phyloP scores from a whole-genome alignment of 2,888 invertebrate species.

The Portevinia maculata region DNA sequence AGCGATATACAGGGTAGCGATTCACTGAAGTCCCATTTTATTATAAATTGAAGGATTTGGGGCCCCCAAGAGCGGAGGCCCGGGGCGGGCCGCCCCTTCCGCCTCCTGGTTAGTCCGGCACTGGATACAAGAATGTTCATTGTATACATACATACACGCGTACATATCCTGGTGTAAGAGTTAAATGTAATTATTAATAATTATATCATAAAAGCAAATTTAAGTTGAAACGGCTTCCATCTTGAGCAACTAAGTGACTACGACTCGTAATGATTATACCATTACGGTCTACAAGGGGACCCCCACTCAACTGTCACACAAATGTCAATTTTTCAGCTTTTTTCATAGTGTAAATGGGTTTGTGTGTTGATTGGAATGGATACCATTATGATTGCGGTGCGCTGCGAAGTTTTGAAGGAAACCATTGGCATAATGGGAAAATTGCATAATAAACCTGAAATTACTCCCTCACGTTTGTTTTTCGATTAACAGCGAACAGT shows the following conservation, averaged over 20 bases:
- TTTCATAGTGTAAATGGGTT: not conserved
- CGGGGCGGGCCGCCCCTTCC: too few species aligned
- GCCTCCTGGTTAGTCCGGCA: too few species aligned
- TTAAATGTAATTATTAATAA: conserved; percentile 37
- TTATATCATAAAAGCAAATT: conserved; percentile 30
- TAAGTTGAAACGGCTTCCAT: conserved; percentile 2
- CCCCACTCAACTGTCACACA: conserved; percentile 4
- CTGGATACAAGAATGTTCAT: too few species aligned
- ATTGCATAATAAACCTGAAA: conserved; percentile 2
- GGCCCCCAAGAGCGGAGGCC: too few species aligned
- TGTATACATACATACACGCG: too few species aligned
- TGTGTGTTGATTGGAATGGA: not conserved
- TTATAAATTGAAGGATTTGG: too few species aligned
- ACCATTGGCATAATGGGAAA: not conserved
- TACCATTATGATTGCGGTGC: not conserved
- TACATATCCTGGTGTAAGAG: not conserved
- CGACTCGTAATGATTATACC: conserved; percentile 27
- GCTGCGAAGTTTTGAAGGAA: not conserved
- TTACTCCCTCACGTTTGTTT: not conserved
- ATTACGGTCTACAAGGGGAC: conserved; percentile 7
- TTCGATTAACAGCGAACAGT: not conserved
- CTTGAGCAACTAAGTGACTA: conserved; percentile 12
- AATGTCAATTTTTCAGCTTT: conserved; percentile 8
- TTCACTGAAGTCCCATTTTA: too few species aligned
- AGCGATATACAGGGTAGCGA: too few species aligned